A percentile compares a stretch with the other conserved stretches of the same genome.
Conservation (phyloP, 2,797 vertebrate genomes). For the Zenarchopterus dispar region DNA sequence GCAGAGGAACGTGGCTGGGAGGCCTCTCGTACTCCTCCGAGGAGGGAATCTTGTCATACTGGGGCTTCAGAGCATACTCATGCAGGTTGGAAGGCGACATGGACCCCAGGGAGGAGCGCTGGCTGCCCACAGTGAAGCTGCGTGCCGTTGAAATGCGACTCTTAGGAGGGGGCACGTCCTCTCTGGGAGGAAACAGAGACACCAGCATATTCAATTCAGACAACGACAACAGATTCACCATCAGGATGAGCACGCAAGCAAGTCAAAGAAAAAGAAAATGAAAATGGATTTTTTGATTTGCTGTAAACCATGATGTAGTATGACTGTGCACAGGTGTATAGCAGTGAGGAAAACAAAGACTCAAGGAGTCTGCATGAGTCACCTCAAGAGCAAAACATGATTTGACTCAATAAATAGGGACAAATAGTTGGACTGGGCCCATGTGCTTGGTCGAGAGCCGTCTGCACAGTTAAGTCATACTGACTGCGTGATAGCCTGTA, state of each 20-base stretch:
- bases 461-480: conserved; percentile 43
- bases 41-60: conserved; percentile 92
- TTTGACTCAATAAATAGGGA: conserved; percentile 47
- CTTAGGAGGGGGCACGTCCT: conserved; percentile 96
- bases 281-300: too few relatives aligned
- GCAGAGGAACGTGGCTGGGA: conserved; percentile 82
- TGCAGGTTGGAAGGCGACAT: conserved; percentile 98
- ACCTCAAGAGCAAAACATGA: conserved; percentile 52
- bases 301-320: too few relatives aligned
- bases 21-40: conserved; percentile 90
- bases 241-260: not conserved
- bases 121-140: conserved; percentile 93
- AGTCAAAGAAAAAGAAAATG: too few relatives aligned
- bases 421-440: conserved; percentile 40
- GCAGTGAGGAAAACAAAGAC: conserved; percentile 8
- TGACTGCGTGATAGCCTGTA: conserved; percentile 48
- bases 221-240: conserved; percentile 5
- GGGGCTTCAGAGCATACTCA: conserved; percentile 88
- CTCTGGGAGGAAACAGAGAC: conserved; percentile 77
- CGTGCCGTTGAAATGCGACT: conserved; percentile 93
- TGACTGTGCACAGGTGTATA: conserved; percentile 1
- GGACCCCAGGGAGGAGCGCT: conserved; percentile 95
- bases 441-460: conserved; percentile 31
- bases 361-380: conserved; percentile 23
- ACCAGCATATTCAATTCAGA: conserved; percentile 39